Evolutionary conservation across 2,888 invertebrate genomes (phyloP).

Genomic region (Odontocerum albicorne): DNA sequence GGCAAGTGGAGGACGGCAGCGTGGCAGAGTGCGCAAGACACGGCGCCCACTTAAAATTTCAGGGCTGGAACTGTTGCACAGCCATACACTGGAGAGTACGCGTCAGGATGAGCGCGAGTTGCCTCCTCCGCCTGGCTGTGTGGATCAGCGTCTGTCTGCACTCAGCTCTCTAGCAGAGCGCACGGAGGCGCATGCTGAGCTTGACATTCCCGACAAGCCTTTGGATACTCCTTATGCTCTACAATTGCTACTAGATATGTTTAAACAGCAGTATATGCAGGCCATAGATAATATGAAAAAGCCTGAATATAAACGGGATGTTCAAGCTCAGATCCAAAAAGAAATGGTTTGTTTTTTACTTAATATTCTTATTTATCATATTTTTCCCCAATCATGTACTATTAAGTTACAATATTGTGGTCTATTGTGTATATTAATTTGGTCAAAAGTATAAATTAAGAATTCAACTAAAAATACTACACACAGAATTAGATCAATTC

Average conservation of each 20-base stretch:
- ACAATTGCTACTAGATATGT: slow-evolving; percentile 84
- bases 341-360: slow-evolving; percentile 62
- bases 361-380: too few relatives aligned
- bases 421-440: too few relatives aligned
- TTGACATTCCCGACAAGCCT: slow-evolving; percentile 79
- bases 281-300: slow-evolving; percentile 84
- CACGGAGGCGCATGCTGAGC: slow-evolving; percentile 72
- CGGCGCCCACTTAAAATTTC: slow-evolving; percentile 77
- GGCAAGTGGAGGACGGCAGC: slow-evolving; percentile 51
- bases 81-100: slow-evolving; percentile 85
- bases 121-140: slow-evolving; percentile 88
- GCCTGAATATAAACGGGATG: slow-evolving; percentile 69
- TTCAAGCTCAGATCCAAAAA: slow-evolving; percentile 76
- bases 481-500: too few relatives aligned
- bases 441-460: too few relatives aligned
- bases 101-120: slow-evolving; percentile 63
- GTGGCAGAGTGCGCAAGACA: slow-evolving; percentile 64
- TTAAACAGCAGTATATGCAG: slow-evolving; percentile 82
- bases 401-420: too few relatives aligned
- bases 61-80: slow-evolving; percentile 85
- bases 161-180: slow-evolving; percentile 69
- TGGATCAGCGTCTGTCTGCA: slow-evolving; percentile 86
- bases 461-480: too few relatives aligned
- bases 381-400: too few relatives aligned
- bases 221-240: slow-evolving; percentile 81